Evolutionary conservation across 2,888 invertebrate genomes (phyloP).

Genomic region (Diloba caeruleocephala): DNA sequence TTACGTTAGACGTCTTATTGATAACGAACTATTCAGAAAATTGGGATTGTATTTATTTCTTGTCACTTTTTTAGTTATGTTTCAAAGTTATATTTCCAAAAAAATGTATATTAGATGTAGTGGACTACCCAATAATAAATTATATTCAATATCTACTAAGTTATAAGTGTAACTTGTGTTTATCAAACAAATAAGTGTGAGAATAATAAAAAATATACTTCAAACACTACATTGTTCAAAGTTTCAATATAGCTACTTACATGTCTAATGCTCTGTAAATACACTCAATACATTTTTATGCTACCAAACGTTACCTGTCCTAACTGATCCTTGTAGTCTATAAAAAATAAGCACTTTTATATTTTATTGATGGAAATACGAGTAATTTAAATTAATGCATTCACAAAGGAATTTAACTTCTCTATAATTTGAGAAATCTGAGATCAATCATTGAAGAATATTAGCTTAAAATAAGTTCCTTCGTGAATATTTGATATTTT

Average conservation of each 20-base stretch:
- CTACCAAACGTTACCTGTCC: conserved; percentile 51
- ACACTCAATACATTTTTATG: conserved; percentile 48
- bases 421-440: conserved; percentile 1
- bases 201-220: conserved; percentile 14
- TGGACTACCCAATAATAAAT: conserved; percentile 37
- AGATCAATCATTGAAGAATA: conserved; percentile 18
- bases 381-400: conserved; percentile 39
- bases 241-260: conserved; percentile 26
- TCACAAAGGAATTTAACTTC: conserved; percentile 58
- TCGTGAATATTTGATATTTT: conserved; percentile 58
- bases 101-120: conserved; percentile 62
- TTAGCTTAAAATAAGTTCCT: conserved; percentile 45
- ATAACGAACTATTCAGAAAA: conserved; percentile 29
- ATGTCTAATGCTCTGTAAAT: conserved; percentile 49
- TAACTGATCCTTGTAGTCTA: conserved; percentile 52
- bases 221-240: conserved; percentile 13
- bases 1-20: conserved; percentile 3
- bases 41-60: conserved; percentile 23
- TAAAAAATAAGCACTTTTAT: conserved; percentile 50
- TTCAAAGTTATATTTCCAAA: conserved; percentile 17
- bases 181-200: conserved; percentile 21
- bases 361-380: conserved; percentile 34
- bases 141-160: no score
- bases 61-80: conserved; percentile 9
- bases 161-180: no score